A percentile compares a stretch with the other conserved stretches of the same genome.
These are phyloP conservation scores for Leptogaster cylindrica DNA, from an alignment of 2,888 invertebrate species.

Conservation along the genomic window DNA sequence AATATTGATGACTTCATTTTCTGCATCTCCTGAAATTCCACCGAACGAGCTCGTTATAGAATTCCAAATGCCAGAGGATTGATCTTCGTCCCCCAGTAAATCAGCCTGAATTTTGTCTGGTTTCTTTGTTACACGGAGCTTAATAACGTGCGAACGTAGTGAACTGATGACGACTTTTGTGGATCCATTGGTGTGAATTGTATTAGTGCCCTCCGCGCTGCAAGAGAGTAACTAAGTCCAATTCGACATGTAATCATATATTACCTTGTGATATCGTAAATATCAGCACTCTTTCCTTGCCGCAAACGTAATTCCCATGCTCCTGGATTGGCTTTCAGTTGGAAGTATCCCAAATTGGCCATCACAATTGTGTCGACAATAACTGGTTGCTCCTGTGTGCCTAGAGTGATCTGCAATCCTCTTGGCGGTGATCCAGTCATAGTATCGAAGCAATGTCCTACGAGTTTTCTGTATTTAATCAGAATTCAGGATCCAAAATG, in stretches of 20 bases:
- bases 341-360: conserved; percentile 99
- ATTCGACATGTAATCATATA: not conserved
- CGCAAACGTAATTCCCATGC: conserved; percentile 89
- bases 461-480: no score
- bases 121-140: conserved; percentile 89
- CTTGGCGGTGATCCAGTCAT: conserved; percentile 91
- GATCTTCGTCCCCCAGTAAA: conserved; percentile 82
- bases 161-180: conserved; percentile 59
- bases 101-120: conserved; percentile 86
- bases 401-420: conserved; percentile 95
- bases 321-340: conserved; percentile 96
- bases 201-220: conserved; percentile 64
- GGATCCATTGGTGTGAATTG: conserved; percentile 60
- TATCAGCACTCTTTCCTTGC: conserved; percentile 92
- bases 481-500: conserved; percentile 56
- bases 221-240: not conserved
- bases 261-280: conserved; percentile 87
- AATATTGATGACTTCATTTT: conserved; percentile 87
- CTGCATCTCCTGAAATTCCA: conserved; percentile 73
- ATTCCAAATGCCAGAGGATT: conserved; percentile 84
- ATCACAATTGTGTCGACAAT: conserved; percentile 98
- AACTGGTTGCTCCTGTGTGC: conserved; percentile 78
- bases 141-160: conserved; percentile 84
- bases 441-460: conserved; percentile 92
- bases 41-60: conserved; percentile 81